Percentiles rank a stretch among this genome's conserved stretches.
Evolutionary conservation across 2,797 vertebrate genomes (phyloP).

Genomic region (Hypotaenidia philippensis): DNA sequence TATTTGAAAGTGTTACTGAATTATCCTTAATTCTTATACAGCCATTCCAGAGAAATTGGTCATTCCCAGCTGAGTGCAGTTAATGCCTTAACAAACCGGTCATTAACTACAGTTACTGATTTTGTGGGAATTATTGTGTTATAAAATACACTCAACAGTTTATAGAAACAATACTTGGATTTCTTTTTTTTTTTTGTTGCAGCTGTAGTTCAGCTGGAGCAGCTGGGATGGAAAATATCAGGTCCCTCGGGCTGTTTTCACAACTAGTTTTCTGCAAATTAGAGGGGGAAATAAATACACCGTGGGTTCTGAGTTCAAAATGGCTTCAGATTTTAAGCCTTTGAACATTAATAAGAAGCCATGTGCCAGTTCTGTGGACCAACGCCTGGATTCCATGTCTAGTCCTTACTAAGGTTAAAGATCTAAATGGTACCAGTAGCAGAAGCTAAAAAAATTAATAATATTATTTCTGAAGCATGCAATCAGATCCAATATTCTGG

Average conservation of each 20-base stretch:
- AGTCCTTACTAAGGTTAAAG: not conserved
- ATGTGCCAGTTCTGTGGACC: slow-evolving; percentile 16
- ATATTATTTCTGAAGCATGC: not conserved
- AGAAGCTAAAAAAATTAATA: not conserved
- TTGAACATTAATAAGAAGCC: slow-evolving; percentile 73
- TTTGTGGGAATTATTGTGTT: slow-evolving; percentile 82
- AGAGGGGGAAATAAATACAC: slow-evolving; percentile 75
- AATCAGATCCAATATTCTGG: slow-evolving; percentile 2
- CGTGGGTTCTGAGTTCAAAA: slow-evolving; percentile 76
- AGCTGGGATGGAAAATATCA: slow-evolving; percentile 76
- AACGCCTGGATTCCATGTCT: not conserved
- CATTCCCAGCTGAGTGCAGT: slow-evolving; percentile 81
- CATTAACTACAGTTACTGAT: slow-evolving; percentile 83
- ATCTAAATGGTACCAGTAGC: not conserved
- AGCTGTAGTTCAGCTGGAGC: slow-evolving; percentile 81
- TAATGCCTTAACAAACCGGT: slow-evolving; percentile 82
- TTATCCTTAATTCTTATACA: slow-evolving; percentile 78
- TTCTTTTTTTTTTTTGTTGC: slow-evolving; percentile 54
- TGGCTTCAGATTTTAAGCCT: slow-evolving; percentile 73
- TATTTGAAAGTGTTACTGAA: slow-evolving; percentile 80
- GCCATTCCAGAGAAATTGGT: slow-evolving; percentile 75
- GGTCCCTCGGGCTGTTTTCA: slow-evolving; percentile 71
- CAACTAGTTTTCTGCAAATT: slow-evolving; percentile 81
- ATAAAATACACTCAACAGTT: slow-evolving; percentile 81
- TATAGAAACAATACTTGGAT: slow-evolving; percentile 75